Conservation (phyloP, 2,797 vertebrate species). For the Acropternis orthonyx region DNA sequence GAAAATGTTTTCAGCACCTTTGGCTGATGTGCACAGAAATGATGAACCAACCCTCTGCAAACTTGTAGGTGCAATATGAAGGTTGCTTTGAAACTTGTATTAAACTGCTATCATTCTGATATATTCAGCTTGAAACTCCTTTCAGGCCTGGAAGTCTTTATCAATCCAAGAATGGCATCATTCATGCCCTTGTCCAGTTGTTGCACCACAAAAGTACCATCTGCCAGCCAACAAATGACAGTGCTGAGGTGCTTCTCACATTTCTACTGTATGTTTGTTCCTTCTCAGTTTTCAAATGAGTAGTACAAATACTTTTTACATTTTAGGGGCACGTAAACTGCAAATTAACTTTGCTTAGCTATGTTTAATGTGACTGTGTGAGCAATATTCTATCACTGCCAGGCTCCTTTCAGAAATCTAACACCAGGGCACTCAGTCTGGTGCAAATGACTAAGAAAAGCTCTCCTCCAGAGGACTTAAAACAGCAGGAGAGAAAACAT, state of each 20-base stretch:
- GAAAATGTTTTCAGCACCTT: background rate
- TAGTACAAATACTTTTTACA: background rate
- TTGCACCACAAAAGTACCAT: background rate
- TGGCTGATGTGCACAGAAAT: background rate
- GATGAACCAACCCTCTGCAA: background rate
- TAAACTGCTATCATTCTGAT: accelerated
- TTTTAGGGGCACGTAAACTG: background rate
- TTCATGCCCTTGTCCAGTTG: background rate
- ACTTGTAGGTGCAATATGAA: background rate
- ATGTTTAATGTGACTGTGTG: background rate
- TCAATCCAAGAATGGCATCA: background rate
- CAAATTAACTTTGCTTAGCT: background rate
- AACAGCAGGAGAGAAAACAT: background rate
- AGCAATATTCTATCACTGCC: background rate
- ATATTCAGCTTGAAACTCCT: background rate
- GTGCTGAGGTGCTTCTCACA: background rate
- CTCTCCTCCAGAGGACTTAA: background rate
- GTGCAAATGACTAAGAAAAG: background rate
- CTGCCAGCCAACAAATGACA: background rate
- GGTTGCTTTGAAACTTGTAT: background rate
- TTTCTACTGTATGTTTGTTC: background rate
- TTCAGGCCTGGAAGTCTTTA: background rate
- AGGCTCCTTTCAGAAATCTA: background rate
- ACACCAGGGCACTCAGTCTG: background rate
- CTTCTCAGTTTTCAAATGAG: background rate